Conservation (phyloP, 2,888 invertebrate genomes). For the Dioctria linearis region DNA sequence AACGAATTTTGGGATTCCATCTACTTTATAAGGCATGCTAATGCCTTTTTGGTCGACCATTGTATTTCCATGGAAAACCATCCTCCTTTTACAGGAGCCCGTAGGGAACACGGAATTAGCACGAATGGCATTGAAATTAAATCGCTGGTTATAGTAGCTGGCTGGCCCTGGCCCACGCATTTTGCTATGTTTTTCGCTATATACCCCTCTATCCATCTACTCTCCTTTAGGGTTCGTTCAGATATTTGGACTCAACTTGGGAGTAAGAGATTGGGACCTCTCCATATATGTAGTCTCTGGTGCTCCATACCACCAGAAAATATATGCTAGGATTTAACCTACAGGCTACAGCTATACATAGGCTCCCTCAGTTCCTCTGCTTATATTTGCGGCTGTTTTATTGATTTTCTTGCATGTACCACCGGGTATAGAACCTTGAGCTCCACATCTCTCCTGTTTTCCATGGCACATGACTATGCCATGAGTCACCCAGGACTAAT, state of each 20-base stretch:
- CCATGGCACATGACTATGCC: too few species aligned
- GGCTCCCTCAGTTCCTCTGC: background rate
- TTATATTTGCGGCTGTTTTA: background rate
- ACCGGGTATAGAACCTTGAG: background rate
- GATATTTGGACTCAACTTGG: background rate
- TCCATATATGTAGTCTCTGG: background rate
- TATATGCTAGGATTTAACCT: background rate
- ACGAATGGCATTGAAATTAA: conserved; percentile 18
- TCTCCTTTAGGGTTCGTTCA: background rate
- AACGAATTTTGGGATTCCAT: conserved; percentile 1
- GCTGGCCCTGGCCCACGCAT: background rate
- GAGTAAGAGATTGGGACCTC: conserved; percentile 11
- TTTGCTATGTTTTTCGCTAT: background rate
- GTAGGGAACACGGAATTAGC: background rate
- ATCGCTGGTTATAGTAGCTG: background rate
- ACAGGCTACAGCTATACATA: background rate
- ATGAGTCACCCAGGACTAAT: too few species aligned
- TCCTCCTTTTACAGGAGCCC: too few species aligned
- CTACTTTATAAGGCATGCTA: background rate
- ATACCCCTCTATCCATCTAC: too few species aligned
- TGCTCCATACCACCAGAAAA: background rate
- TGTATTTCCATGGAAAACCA: too few species aligned
- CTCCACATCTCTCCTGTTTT: background rate
- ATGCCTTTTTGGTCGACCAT: too few species aligned
- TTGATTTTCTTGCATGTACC: conserved; percentile 24